A percentile compares a stretch with the other conserved stretches of the same genome.
phyloP scores from a whole-genome alignment of 2,113 vertebrate genomes.

The Oncorhynchus tshawytscha region DNA sequence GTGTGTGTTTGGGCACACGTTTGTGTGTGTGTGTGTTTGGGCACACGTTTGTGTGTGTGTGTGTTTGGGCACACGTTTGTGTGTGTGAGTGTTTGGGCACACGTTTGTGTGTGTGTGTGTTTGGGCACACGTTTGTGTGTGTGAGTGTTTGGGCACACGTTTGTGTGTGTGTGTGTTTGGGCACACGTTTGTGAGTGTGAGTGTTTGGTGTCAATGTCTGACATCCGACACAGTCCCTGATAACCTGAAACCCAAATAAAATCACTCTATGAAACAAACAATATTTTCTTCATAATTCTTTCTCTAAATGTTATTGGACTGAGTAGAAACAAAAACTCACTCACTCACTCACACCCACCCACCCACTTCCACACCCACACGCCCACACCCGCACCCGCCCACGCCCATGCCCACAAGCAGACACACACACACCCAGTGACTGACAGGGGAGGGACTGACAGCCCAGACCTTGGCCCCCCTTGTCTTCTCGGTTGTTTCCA shows the following conservation, averaged over 20 bases:
- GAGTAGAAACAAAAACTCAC: too few species aligned
- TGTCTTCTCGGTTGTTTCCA: slow-evolving; percentile 46
- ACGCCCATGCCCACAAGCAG: slow-evolving; percentile 43
- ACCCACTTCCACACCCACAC: too few species aligned
- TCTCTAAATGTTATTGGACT: too few species aligned
- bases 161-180: slow-evolving; percentile 50
- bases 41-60: background rate
- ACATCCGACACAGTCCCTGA: slow-evolving; percentile 33
- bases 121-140: too few species aligned
- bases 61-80: background rate
- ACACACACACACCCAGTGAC: background rate
- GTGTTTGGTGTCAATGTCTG: slow-evolving; percentile 43
- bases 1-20: slow-evolving; percentile 20
- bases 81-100: background rate
- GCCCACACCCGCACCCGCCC: too few species aligned
- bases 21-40: too few species aligned
- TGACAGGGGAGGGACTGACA: slow-evolving; percentile 61
- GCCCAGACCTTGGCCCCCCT: slow-evolving; percentile 32
- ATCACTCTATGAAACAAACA: background rate
- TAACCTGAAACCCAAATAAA: slow-evolving; percentile 15
- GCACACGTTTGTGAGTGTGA: slow-evolving; percentile 19
- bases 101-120: slow-evolving; percentile 31
- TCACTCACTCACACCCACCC: too few species aligned
- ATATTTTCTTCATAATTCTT: too few species aligned
- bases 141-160: too few species aligned